Conservation (phyloP, 2,888 invertebrate species). For the Strigamia maritima region DNA sequence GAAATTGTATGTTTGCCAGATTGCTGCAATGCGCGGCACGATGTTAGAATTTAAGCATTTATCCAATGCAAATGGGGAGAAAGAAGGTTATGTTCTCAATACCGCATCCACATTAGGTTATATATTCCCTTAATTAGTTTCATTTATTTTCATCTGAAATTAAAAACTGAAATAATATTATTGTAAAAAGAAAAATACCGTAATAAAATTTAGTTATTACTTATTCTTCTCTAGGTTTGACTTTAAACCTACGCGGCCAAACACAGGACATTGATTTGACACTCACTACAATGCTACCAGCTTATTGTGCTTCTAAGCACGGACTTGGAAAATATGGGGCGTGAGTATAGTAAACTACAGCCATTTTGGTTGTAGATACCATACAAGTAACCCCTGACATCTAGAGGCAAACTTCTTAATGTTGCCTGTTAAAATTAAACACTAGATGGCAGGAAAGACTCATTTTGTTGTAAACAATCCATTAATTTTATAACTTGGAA, state of each 20-base stretch:
- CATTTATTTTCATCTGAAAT: not conserved
- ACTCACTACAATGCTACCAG: not conserved
- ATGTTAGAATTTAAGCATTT: slow-evolving; percentile 7
- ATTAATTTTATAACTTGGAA: no score
- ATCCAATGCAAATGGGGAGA: not conserved
- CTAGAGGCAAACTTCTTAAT: not conserved
- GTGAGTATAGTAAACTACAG: not conserved
- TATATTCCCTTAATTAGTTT: not conserved
- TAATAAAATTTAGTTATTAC: not conserved
- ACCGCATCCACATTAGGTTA: slow-evolving; percentile 8
- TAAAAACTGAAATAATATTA: not conserved
- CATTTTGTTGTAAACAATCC: slow-evolving; percentile 31
- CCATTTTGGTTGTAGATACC: not conserved
- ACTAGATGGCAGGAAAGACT: not conserved
- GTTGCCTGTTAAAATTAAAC: slow-evolving; percentile 11
- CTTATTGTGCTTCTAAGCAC: slow-evolving; percentile 19
- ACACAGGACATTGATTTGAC: no score
- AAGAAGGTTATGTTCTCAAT: slow-evolving; percentile 29
- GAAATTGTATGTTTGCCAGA: not conserved
- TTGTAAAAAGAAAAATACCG: not conserved
- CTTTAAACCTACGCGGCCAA: no score
- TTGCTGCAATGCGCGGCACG: slow-evolving; percentile 27
- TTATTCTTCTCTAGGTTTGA: not conserved
- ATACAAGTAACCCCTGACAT: not conserved
- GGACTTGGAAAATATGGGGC: not conserved